A percentile compares a stretch with the other conserved stretches of the same genome.
Conservation (phyloP, 2,113 vertebrate genomes). For the Actinemys pallida region DNA sequence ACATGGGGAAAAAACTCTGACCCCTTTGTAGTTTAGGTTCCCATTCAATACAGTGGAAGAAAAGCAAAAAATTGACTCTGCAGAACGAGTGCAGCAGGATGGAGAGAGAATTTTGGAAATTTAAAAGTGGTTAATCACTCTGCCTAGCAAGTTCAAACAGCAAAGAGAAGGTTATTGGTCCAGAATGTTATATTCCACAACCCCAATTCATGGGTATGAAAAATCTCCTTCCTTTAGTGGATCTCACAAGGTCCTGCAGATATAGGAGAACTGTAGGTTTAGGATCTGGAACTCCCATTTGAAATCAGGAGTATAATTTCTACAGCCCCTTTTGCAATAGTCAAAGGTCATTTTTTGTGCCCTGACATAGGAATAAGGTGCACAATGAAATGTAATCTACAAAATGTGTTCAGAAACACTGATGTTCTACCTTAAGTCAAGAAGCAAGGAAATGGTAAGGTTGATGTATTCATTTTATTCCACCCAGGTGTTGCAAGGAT, state of each 20-base stretch:
- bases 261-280: background rate
- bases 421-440: background rate
- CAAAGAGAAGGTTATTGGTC: background rate
- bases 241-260: background rate
- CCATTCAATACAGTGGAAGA: background rate
- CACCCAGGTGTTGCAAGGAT: background rate
- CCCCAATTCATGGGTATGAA: background rate
- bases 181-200: background rate
- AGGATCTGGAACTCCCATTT: background rate
- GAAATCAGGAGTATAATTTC: background rate
- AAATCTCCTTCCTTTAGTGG: background rate
- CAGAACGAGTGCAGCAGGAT: background rate
- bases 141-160: background rate
- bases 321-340: background rate
- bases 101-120: background rate
- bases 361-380: background rate
- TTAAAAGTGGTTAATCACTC: background rate
- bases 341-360: rapidly evolving
- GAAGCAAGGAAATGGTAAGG: background rate
- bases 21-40: background rate
- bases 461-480: background rate
- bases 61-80: background rate
- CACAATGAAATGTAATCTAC: background rate
- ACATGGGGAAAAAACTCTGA: background rate
- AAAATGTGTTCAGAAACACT: background rate